Percentiles rank a stretch among this genome's conserved stretches.
Evolutionary conservation across 1,140 invertebrate species (phyloP).

Genomic region (Helicoverpa zea): DNA sequence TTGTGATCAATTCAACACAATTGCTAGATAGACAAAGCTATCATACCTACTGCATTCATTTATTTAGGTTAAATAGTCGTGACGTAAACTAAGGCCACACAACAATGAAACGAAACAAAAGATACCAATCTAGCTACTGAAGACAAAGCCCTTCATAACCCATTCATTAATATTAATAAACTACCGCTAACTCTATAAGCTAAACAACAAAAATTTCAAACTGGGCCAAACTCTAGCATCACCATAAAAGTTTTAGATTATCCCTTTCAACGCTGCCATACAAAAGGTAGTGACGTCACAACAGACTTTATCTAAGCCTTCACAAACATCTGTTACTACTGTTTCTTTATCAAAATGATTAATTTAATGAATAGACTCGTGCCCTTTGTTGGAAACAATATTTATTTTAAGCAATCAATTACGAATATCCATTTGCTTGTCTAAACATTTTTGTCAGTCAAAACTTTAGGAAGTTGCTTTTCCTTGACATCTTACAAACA

Average conservation of each 20-base stretch:
- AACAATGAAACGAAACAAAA: not conserved
- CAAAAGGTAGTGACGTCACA: conserved; percentile 10
- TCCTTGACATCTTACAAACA: no score
- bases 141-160: not conserved
- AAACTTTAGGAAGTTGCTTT: not conserved
- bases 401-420: conserved; percentile 28
- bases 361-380: conserved; percentile 7
- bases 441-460: not conserved
- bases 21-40: no score
- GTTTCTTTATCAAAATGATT: conserved; percentile 17
- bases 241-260: conserved; percentile 26
- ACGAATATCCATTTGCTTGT: not conserved
- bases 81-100: not conserved
- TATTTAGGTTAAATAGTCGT: no score
- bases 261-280: conserved; percentile 6
- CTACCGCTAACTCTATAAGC: not conserved
- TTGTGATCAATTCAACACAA: no score
- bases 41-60: no score
- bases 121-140: not conserved
- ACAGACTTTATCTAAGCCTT: conserved; percentile 13
- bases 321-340: conserved; percentile 21
- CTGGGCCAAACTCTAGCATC: conserved; percentile 1
- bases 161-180: conserved; percentile 37
- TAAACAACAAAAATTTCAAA: conserved; percentile 9
- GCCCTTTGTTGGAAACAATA: conserved; percentile 6